Evolutionary conservation across 2,888 invertebrate species (phyloP).

Genomic region (Vesta saturnalis): DNA sequence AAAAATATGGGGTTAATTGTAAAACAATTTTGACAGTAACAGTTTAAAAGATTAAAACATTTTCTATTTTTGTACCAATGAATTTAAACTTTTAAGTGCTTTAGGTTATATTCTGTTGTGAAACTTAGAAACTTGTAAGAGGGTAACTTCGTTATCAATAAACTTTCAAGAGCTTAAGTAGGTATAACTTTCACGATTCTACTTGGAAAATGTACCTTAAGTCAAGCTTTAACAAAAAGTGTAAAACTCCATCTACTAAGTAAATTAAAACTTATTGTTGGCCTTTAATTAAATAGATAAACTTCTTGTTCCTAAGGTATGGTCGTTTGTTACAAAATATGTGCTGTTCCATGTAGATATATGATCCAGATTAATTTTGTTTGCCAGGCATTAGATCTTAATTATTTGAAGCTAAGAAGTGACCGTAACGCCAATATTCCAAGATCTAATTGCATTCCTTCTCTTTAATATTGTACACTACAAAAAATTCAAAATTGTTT

Average conservation of each 20-base stretch:
- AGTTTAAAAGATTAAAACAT: not conserved
- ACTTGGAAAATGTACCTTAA: conserved; percentile 11
- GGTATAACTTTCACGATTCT: conserved; percentile 8
- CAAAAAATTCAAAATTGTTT: no score
- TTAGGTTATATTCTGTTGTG: not conserved
- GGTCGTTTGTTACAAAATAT: no score
- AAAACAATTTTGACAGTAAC: not conserved
- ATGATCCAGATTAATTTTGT: no score
- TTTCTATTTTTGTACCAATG: not conserved
- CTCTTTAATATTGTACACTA: no score
- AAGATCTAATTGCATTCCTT: no score
- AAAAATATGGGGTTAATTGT: not conserved
- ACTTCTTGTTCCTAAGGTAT: no score
- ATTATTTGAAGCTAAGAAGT: no score
- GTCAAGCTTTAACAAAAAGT: conserved; percentile 10
- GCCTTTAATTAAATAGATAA: conserved; percentile 13
- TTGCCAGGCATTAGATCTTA: no score
- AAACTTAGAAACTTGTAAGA: conserved; percentile 2
- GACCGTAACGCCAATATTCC: no score
- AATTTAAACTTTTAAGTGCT: conserved; percentile 1
- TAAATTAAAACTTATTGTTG: conserved; percentile 20
- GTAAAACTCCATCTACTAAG: conserved; percentile 10
- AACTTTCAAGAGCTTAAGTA: conserved; percentile 18
- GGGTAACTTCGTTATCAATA: conserved; percentile 27
- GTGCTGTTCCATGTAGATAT: no score